Base-by-base conservation (phyloP, 2,797 vertebrate species). In the Fundulus diaphanus region DNA sequence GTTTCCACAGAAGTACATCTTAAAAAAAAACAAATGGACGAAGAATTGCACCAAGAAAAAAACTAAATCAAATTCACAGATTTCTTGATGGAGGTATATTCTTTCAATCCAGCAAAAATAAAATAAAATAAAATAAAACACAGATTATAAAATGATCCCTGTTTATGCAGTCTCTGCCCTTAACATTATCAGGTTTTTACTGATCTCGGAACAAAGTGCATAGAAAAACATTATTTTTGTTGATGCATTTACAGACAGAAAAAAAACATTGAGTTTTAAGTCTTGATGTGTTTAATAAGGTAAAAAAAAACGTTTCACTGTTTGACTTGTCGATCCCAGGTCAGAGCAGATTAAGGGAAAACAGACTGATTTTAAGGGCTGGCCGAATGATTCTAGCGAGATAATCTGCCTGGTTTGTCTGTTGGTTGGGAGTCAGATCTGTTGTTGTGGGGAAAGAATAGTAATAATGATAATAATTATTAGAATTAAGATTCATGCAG, bases 401-500 rank as follows among this genome's bases (percentile, higher is more conserved):
- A 3, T 37, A 22, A 40, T 65, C 48, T 37, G 3, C 48, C 67
- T 27, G 22, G 7, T 54, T 29, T 22, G 37, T 31, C 0, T 69
- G 27, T 33, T 35, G 52, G 68, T 54, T 76, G 12, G 72, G 69
- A 48, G 35, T 29, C 7, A 5, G 33, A 33, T 54, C 27, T 12
- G 49, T 29, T 16, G 33, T 12, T 52, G 7, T 44, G 0, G 8
- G 44, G 3, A 35, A 9, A 44, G 46, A 74, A 8, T 1, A 24
- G 5, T n/a, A 78, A 74, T 16, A 46, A 67, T 59, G 68, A 37
- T 49, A 72, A 7, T 1, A 49, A n/a, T 20, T n/a, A n/a, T n/a
- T 78, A 73, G 12, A 51, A 68, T 59, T 72, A 82, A 63, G 33
- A 67, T 74, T 57, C 29, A 40, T 22, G 40, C 22, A n/a, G 9